Evolutionary conservation across 2,797 vertebrate genomes (phyloP), one percentile per base, ranked within the genome.

Genomic region (Benthosema pterotum): DNA sequence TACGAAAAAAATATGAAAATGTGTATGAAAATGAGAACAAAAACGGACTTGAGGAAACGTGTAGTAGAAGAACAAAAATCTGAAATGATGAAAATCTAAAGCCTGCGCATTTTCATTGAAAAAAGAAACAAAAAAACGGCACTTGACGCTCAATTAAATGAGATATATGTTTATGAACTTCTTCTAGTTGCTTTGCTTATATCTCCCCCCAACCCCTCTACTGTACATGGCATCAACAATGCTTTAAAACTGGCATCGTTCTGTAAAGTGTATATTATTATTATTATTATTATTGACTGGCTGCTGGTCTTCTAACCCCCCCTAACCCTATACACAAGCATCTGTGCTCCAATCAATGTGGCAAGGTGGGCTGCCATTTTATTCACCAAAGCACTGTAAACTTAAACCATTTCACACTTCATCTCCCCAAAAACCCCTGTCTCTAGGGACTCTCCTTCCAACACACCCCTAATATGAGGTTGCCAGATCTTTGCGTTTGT

Each of bases 141-240:
- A 94, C 92, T n/a, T 84, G 85, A 88, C 82, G 78, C 74, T 69
- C 56, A 82, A 77, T 72, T 76, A 75, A 80, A 94, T 89, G 88
- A 94, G 91, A 89, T 92, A 93, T 93, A 89, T 96, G 93, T 94
- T 95, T 95, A 89, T 84, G 83, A 95, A 94, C 92, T 92, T 94
- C 92, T 92, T 94, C 92, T 96, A 95, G 94, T 95, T 94, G 95
- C 96, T 97, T 95, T 94, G 96, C 96, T 96, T 96, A 92, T 94
- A 92, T 94, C 76, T 79, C 89, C 91, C 90, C 93, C 92, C n/a
- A n/a, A 87, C 91, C 78, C 83, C 92, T n/a, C n/a, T 82, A 92
- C 91, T 93, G 93, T 93, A 93, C 79, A 90, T 79, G 84, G 94
- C 89, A 91, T 87, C 79, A 71, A 83, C 88, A 83, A 81, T 57